phyloP scores from a whole-genome alignment of 2,888 invertebrate species.

The Morpho achilles region DNA sequence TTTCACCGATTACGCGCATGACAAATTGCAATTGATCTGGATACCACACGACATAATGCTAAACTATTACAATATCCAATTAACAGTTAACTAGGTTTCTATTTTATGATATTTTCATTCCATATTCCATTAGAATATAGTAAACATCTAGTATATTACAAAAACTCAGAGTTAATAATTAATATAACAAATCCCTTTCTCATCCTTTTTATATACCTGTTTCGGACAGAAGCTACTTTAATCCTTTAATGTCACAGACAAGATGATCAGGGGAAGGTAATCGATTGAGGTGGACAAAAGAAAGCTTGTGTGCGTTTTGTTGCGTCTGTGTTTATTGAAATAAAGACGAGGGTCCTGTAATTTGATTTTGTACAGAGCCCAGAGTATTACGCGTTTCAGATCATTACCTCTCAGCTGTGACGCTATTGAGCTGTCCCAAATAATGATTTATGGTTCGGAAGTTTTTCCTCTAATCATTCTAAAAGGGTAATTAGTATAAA shows the following conservation, averaged over 20 bases:
- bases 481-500: slow-evolving; percentile 1
- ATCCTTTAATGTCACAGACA: background rate
- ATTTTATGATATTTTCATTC: too few species aligned
- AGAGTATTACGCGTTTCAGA: slow-evolving; percentile 22
- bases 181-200: too few species aligned
- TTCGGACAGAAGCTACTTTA: background rate
- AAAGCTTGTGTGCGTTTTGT: slow-evolving; percentile 5
- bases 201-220: too few species aligned
- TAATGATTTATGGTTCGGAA: slow-evolving; percentile 13
- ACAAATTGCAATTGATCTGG: too few species aligned
- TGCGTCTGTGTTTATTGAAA: background rate
- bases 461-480: slow-evolving; percentile 5
- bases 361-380: slow-evolving; percentile 16
- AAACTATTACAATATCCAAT: too few species aligned
- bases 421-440: slow-evolving; percentile 17
- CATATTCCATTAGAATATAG: too few species aligned
- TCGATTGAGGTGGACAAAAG: slow-evolving; percentile 1
- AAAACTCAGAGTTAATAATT: too few species aligned
- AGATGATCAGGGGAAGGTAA: background rate
- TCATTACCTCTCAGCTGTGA: slow-evolving; percentile 27
- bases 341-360: slow-evolving; percentile 7
- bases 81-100: too few species aligned
- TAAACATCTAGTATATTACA: too few species aligned
- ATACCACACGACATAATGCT: too few species aligned
- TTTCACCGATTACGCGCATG: too few species aligned